Conservation (phyloP, 2,113 vertebrate species). For the Nothoprocta perdicaria region DNA sequence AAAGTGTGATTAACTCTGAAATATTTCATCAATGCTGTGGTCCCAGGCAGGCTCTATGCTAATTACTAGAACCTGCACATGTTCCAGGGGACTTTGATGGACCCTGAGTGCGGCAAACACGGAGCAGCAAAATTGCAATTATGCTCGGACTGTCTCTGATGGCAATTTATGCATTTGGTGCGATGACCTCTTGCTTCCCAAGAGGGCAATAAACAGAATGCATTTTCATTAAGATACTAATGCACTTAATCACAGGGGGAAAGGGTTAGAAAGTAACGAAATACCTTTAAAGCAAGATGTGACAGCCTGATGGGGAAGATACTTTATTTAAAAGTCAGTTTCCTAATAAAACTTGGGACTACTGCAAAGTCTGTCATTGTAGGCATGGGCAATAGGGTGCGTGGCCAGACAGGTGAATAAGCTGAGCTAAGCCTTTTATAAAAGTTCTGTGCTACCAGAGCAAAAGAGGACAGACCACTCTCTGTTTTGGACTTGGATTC, state of each 20-base stretch:
- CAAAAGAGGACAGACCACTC: not conserved
- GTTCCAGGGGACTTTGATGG: constrained; percentile 78
- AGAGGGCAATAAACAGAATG: constrained; percentile 85
- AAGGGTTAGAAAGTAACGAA: constrained; percentile 77
- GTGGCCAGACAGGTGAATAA: not conserved
- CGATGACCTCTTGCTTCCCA: constrained; percentile 82
- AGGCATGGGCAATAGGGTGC: not conserved
- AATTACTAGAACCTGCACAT: constrained; percentile 82
- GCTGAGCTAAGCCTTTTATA: constrained; percentile 27
- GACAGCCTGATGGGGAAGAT: constrained; percentile 59
- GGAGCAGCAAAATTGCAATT: constrained; percentile 84
- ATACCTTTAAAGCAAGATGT: constrained; percentile 74
- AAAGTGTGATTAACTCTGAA: constrained; percentile 97
- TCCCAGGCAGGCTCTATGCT: constrained; percentile 87
- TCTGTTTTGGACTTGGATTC: not conserved
- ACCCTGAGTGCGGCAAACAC: constrained; percentile 74
- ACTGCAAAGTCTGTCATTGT: not conserved
- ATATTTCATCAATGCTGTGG: constrained; percentile 90
- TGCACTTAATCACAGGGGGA: constrained; percentile 85
- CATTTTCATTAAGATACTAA: constrained; percentile 90
- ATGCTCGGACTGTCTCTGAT: constrained; percentile 80
- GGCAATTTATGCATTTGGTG: constrained; percentile 85
- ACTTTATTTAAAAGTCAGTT: constrained; percentile 69
- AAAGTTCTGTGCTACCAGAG: not conserved
- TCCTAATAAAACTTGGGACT: constrained; percentile 33